Base-by-base conservation (phyloP, 2,113 vertebrate species). In the Ammodytes marinus region DNA sequence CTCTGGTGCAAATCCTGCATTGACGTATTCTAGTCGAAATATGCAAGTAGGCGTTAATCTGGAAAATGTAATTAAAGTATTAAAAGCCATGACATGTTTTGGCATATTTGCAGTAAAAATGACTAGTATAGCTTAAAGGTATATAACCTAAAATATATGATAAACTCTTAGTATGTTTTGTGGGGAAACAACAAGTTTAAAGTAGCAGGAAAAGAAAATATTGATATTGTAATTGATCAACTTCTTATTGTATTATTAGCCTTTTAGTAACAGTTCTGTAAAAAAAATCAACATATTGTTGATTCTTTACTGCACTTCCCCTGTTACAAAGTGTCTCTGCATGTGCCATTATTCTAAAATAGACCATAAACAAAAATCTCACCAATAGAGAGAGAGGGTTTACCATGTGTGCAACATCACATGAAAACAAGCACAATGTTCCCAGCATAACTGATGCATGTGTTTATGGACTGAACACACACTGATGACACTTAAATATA, bases 371-470 rank as follows among this genome's bases (percentile, higher is more conserved):
- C 50, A 57, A 64, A 83, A 46, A 52, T 49, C 35, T 4, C 27
- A 39, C 13, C 3, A 46, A 3, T 40, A 3, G 15, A 5, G 15
- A 27, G 27, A 27, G 9, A 3, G 1, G 37, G 19, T 57, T 27
- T 37, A 15, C 61, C 46, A 65, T 55, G 19, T 37, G 40, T 66
- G 57, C 13, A 63, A 11, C 63, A 57, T 65, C 2, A 19, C 63
- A 46, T 61, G 43, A 72, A 54, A 14, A 77, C 77, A 54, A 14
- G 74, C 77, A 65, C 15, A 72, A 7, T 86, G 73, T 86, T 68
- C 69, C 35, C 15, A 17, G 45, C 60, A 49, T 54, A 45, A 53
- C 58, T 40, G 13, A 55, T 47, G 15, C 6, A 1, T 2, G 40
- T 59, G 13, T 82, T 73, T 74, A 74, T 52, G 59, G 65, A 68